Evolutionary conservation across 1,140 invertebrate species (phyloP).

Genomic region (Pogonognathellus flavescens): DNA sequence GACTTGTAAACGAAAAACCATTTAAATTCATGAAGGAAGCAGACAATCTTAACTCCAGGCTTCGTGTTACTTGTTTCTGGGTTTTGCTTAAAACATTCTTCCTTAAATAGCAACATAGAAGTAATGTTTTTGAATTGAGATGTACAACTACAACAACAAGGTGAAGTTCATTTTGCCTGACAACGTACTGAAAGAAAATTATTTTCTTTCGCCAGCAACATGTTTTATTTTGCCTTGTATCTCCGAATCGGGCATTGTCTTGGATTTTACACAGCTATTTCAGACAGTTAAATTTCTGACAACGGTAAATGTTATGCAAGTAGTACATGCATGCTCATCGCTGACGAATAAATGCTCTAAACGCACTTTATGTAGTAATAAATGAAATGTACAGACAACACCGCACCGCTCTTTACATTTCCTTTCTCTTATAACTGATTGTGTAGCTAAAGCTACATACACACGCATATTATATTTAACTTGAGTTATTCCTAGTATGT

Average conservation of each 20-base stretch:
- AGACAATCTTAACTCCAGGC: conserved; percentile 7
- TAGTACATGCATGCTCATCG: too few relatives aligned
- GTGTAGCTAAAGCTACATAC: neutral
- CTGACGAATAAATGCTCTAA: too few relatives aligned
- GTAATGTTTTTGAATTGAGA: neutral
- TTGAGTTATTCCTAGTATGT: too few relatives aligned
- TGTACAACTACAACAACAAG: neutral
- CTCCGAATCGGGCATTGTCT: conserved; percentile 14
- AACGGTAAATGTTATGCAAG: neutral
- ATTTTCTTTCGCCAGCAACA: neutral
- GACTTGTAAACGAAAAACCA: conserved; percentile 36
- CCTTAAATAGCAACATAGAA: conserved; percentile 1
- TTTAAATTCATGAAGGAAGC: conserved; percentile 39
- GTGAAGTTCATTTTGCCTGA: conserved; percentile 17
- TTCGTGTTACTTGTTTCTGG: neutral
- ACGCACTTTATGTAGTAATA: too few relatives aligned
- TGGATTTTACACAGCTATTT: neutral
- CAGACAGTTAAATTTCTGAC: neutral
- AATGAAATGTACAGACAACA: neutral
- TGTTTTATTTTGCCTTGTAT: neutral
- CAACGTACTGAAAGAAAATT: conserved; percentile 18
- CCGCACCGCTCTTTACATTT: neutral
- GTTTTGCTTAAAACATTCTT: conserved; percentile 12
- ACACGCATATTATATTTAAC: neutral
- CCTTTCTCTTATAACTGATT: neutral